Evolutionary conservation across 1,140 invertebrate genomes (phyloP), one percentile per base, ranked within the genome.

Genomic region (Lanistes nyassanus): DNA sequence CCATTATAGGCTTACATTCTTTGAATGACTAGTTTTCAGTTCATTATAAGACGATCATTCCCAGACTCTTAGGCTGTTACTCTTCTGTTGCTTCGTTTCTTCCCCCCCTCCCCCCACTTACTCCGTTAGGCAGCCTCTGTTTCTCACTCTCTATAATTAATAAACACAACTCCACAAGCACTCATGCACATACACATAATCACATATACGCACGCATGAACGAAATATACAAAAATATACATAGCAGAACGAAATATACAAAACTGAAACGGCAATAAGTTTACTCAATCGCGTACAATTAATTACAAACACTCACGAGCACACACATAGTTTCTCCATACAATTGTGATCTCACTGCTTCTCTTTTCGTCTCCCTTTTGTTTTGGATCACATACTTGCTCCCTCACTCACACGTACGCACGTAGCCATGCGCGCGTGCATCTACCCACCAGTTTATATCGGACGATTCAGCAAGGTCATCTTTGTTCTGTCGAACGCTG

Each of bases 371-470:
- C 23, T 53, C 13, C 51, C 23, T 53, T 53, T 23, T 53, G 13
- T 23, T 13, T 11, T 53, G 13, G 23, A 13, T 53, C 23, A 13
- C 23, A 13, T 13, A 53, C 23, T 53, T 11, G 13, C 51, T 53
- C 23, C 23, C 13, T 13, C 13, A 13, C 23, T 53, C 4, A 67
- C 5, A 6, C 13, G 26, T 26, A 67, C 23, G 6, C 37, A 26
- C 21, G 47, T 5, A 39, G 9, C 37, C 7, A 26, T 23, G 9
- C 5, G 47, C 21, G 3, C 26, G 6, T 39, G 5, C 5, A 36
- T n/a, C 26, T 39, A 39, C 4, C n/a, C 60, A 72, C 69, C 69
- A 72, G 56, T 72, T 60, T 7, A 72, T 60, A 1, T 72, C 31
- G 29, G 69, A 72, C 16, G 56, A 37, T 23, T 60, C 69, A 7